Evolutionary conservation across 2,113 vertebrate species (phyloP), one percentile per base, ranked within the genome.

Genomic region (Saccopteryx bilineata): DNA sequence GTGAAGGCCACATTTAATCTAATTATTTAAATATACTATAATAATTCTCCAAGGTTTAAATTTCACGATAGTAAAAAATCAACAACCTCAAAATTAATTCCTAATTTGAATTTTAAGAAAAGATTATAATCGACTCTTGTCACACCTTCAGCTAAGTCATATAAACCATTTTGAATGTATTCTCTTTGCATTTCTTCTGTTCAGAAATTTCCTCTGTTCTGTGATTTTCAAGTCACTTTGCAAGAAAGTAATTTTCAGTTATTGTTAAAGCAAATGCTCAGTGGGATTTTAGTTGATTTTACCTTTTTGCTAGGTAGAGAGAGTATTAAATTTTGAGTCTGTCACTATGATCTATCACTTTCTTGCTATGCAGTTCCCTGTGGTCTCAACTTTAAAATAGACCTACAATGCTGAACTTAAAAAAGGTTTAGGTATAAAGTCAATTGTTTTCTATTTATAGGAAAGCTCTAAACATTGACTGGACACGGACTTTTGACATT

Each of bases 381-480:
- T 33, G 11, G 50, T 88, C 68, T 88, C 68, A 48, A 15, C 46
- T 82, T 4, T 76, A 82, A 86, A 88, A 82, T 0, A 46, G 17
- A 54, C 23, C 48, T 82, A 72, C 56, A 68, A 54, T 74, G 5
- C 18, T 81, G 66, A 91, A 31, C 8, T 19, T 48, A 48, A 61
- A 87, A 93, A 90, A 83, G 60, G 39, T 11, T 2, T 46, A 63
- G 15, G 31, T 68, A 65, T 66, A 87, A 94, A 93, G 21, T 56
- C 33, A 87, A 95, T 89, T 92, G 8, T 92, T 93, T 90, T 90
- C 61, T 90, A 33, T 90, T 80, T 92, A 75, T 66, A 93, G 84
- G 50, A 66, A 76, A 92, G 60, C n/a, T 87, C 52, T 79, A 24
- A 93, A 72, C 83, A 68, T 50, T 78, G 76, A 52, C 5, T 52